These are phyloP conservation scores for Cebidichthys violaceus DNA, from an alignment of 2,113 vertebrate genomes.

Conservation along the genomic window DNA sequence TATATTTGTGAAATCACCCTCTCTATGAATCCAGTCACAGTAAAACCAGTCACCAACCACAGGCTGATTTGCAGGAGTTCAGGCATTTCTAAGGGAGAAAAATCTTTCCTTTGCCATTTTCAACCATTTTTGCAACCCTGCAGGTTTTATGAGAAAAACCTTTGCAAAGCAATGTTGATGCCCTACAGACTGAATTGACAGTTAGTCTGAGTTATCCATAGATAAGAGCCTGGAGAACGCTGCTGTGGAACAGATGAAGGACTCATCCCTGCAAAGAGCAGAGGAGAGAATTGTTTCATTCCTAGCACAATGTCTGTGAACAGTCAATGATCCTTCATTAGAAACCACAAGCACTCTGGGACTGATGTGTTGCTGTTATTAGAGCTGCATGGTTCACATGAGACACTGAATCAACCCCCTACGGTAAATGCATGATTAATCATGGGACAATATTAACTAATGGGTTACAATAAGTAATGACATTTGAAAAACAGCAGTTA, in stretches of 20 bases:
- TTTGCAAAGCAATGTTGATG: neutral
- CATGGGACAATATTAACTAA: conserved; percentile 1
- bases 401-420: conserved; percentile 30
- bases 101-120: neutral
- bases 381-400: neutral
- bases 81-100: neutral
- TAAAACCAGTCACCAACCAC: neutral
- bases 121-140: neutral
- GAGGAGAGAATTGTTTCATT: neutral
- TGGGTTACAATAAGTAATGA: no score
- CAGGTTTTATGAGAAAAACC: neutral
- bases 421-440: conserved; percentile 23
- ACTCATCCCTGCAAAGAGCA: conserved; percentile 11
- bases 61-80: neutral
- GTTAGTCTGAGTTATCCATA: conserved; percentile 25
- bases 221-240: conserved; percentile 14
- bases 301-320: neutral
- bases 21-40: neutral
- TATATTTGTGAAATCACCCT: neutral
- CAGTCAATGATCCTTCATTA: neutral
- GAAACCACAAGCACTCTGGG: neutral
- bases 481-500: neutral
- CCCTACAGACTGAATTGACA: conserved; percentile 30
- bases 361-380: neutral
- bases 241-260: conserved; percentile 10